Evolutionary conservation across 2,797 vertebrate species (phyloP).

Genomic region (Rousettus madagascariensis): DNA sequence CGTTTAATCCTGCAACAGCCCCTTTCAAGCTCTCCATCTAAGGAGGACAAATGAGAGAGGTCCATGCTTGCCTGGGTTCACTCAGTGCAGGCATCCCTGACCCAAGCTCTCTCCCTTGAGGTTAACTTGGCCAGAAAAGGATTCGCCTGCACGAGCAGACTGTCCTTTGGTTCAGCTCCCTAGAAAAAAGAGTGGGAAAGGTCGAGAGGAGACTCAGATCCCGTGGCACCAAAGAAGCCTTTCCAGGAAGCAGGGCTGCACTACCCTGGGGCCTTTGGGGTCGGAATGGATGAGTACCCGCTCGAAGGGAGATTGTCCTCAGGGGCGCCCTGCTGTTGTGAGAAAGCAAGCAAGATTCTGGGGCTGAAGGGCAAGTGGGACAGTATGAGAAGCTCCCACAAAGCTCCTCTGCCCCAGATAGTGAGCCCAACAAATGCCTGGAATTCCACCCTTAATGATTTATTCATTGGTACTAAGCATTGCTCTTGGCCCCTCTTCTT

Average conservation of each 20-base stretch:
- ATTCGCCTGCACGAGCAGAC: background rate
- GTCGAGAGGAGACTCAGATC: background rate
- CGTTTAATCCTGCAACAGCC: background rate
- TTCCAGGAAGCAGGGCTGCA: background rate
- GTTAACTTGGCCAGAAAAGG: background rate
- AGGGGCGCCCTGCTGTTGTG: slow-evolving; percentile 20
- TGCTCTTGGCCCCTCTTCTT: background rate
- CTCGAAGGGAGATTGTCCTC: background rate
- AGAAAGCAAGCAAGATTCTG: slow-evolving; percentile 46
- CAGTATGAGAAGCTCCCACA: background rate
- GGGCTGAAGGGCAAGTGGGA: background rate
- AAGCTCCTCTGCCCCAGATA: background rate
- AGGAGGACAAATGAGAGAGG: background rate
- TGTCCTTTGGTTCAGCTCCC: background rate
- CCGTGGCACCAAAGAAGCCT: background rate
- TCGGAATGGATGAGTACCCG: background rate
- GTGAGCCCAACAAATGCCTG: slow-evolving; percentile 2
- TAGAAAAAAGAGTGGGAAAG: background rate
- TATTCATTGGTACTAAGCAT: background rate
- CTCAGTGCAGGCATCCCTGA: background rate
- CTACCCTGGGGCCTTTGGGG: background rate
- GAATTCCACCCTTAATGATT: slow-evolving; percentile 1
- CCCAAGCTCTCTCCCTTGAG: background rate
- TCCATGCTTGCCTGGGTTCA: fast-evolving
- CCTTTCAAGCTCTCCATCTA: background rate